phyloP scores from a whole-genome alignment of 2,888 invertebrate genomes.

The Leptogaster cylindrica region DNA sequence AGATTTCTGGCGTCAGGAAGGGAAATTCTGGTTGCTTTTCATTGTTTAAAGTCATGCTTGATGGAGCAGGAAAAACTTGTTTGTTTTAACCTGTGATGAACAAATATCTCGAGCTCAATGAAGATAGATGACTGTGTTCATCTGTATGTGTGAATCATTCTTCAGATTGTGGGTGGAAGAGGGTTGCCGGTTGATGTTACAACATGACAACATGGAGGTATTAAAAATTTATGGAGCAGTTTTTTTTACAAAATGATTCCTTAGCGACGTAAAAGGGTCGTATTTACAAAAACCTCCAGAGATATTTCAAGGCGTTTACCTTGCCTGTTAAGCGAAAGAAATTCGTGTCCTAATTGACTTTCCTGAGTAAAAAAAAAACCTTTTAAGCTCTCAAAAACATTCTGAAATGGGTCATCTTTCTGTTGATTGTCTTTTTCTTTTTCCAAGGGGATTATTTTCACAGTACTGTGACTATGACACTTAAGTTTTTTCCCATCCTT shows the following conservation, averaged over 20 bases:
- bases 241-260: constrained; percentile 17
- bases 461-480: no score
- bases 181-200: neutral
- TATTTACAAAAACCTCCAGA: no score
- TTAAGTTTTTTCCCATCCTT: no score
- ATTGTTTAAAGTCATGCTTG: neutral
- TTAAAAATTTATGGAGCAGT: constrained; percentile 28
- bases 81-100: constrained; percentile 21
- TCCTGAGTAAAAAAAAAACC: no score
- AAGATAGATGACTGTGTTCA: constrained; percentile 15
- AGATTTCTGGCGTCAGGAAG: constrained; percentile 27
- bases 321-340: no score
- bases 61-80: constrained; percentile 11
- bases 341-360: no score
- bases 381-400: no score
- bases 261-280: no score
- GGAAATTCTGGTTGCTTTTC: neutral
- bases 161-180: neutral
- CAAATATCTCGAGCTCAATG: constrained; percentile 20
- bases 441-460: no score
- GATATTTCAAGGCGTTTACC: no score
- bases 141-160: neutral
- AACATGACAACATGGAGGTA: constrained; percentile 12
- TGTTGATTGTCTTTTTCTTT: no score
- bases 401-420: no score